Evolutionary conservation across 2,797 vertebrate genomes (phyloP).

Genomic region (Buphagus erythrorhynchus): DNA sequence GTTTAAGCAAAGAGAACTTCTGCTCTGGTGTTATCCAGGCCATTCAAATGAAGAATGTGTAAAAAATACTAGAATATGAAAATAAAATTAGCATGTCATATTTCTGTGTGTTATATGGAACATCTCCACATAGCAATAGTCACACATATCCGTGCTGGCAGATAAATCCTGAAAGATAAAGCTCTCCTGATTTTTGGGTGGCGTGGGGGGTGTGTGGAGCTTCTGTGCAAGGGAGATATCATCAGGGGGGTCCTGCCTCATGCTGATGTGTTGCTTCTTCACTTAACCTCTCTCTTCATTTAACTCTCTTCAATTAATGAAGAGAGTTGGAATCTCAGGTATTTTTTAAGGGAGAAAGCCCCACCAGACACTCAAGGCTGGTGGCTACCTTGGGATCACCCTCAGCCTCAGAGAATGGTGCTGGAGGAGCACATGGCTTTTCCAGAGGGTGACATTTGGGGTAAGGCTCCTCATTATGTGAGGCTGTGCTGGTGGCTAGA

Average conservation of each 20-base stretch:
- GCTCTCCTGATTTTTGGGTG: background rate
- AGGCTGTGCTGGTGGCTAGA: background rate
- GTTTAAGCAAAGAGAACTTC: background rate
- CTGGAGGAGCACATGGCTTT: background rate
- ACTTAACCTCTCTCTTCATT: too few relatives aligned
- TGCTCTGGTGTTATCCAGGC: background rate
- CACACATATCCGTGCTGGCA: background rate
- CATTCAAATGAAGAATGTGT: background rate
- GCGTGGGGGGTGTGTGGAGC: background rate
- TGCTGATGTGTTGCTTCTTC: background rate
- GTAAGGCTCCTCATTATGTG: fast-evolving
- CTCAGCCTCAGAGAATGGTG: background rate
- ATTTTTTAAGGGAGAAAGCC: background rate
- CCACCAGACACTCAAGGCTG: background rate
- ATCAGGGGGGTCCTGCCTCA: background rate
- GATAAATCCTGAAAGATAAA: background rate
- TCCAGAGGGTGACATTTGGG: background rate
- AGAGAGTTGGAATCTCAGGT: background rate
- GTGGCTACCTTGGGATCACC: background rate
- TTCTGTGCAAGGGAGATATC: background rate
- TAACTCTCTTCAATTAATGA: too few relatives aligned
- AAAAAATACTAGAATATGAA: background rate
- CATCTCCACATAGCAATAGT: background rate
- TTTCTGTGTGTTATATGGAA: background rate
- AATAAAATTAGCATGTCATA: background rate